These are phyloP conservation scores for Thamnophis sirtalis DNA, from an alignment of 2,113 vertebrate genomes.

Conservation along the genomic window DNA sequence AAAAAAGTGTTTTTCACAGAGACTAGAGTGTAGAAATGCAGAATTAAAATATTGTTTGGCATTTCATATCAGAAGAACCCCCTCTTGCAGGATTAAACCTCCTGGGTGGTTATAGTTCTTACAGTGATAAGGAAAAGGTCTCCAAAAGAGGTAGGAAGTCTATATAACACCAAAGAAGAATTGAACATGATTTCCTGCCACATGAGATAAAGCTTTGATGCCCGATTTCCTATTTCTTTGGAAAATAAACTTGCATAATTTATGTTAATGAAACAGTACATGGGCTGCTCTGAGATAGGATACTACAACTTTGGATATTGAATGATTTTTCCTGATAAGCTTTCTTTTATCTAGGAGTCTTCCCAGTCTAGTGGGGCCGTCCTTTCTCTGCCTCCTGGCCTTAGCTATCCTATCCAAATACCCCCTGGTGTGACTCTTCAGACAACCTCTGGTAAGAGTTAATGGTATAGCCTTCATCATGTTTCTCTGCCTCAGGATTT, in stretches of 20 bases:
- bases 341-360: slow-evolving; percentile 67
- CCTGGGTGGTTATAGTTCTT: background rate
- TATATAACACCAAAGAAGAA: background rate
- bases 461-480: background rate
- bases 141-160: background rate
- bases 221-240: background rate
- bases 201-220: background rate
- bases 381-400: slow-evolving; percentile 77
- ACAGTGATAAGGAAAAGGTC: background rate
- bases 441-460: slow-evolving; percentile 80
- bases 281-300: too few relatives aligned
- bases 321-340: slow-evolving; percentile 20
- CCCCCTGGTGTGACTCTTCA: slow-evolving; percentile 90
- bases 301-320: background rate
- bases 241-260: background rate
- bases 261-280: background rate
- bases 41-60: background rate
- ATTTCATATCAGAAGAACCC: background rate
- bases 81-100: background rate
- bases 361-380: slow-evolving; percentile 65
- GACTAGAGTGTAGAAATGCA: background rate
- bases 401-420: slow-evolving; percentile 85
- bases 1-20: background rate
- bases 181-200: background rate
- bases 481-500: background rate